Evolutionary conservation across 2,888 invertebrate genomes (phyloP), one percentile per base, ranked within the genome.

Genomic region (Timema podura): DNA sequence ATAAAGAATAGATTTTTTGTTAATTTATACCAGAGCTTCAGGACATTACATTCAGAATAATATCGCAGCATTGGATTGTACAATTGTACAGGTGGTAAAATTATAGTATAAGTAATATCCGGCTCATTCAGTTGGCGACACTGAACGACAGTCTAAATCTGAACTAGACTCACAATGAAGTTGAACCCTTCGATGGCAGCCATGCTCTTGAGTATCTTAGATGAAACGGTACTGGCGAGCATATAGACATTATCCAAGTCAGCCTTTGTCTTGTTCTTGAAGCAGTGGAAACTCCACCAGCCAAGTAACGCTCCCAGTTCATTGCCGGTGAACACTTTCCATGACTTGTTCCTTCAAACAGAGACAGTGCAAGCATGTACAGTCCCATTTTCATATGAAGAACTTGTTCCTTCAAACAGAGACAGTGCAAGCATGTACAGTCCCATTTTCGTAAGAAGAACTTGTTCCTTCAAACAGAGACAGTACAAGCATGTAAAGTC

Each of bases 291-390:
- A 71, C 90, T 81, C 98, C 98, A 99, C 96, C 96, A 98, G 10
- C 96, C 97, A 0, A 99, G 82, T 2, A 99, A 82, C 0, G 95
- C 90, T 0, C 98, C 99, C 76, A 96, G 85, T 82, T 99, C 98
- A 80, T 99, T 99, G 49, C 99, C 99, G 49, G 88, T 90, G 80
- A 98, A 97, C 44, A 96, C 88, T 75, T 91, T 90, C 97, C 97
- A 98, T 61, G 16, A 13, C 5, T 45, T 45, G 3, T 6, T 15
- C 61, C 61, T 61, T 30, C 15, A 61, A 61, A 13, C 9, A 61
- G 11, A 51, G 51, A 13, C 51, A 30, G 30, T 30, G 3, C 30
- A 30, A 3, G 1, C 30, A 30, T n/a, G n/a, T n/a, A n/a, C n/a
- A n/a, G n/a, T n/a, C n/a, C n/a, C n/a, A n/a, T n/a, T n/a, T n/a